Evolutionary conservation across 2,113 vertebrate genomes (phyloP), one percentile per base, ranked within the genome.

Genomic region (Lycaon pictus): DNA sequence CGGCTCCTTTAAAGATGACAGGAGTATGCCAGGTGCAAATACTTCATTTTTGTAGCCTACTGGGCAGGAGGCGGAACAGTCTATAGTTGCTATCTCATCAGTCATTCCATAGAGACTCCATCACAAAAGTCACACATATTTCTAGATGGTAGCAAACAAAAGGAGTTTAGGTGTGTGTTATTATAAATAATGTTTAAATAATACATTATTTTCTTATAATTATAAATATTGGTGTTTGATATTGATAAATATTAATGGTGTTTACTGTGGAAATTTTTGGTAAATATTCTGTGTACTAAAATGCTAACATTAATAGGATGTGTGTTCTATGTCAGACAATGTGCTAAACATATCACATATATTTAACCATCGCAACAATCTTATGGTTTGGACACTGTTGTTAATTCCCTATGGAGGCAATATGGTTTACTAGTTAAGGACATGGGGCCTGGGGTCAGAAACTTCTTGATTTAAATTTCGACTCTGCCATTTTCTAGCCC

Each of bases 241-340:
- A 89, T 96, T 93, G 96, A 97, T 93, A 97, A 94, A 88, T 97
- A 95, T 93, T 97, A 95, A 96, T 96, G 97, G 81, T 98, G 96
- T 98, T 97, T 97, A 94, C 96, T 98, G 98, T 97, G 98, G 97
- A 97, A 97, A 96, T 53, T 69, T 77, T 93, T 96, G 96, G 95
- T 96, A 96, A 97, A 96, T 90, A 96, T 95, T 97, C 96, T 97
- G 85, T 98, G 88, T 97, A 97, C 95, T 96, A 93, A 95, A 97
- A 94, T 97, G 82, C 65, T 96, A 96, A 96, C 95, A 84, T 85
- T 93, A 95, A 97, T 97, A 97, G 96, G 96, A 92, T 88, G 88
- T 97, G 95, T 96, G 96, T 92, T 95, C 63, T 96, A 76, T 95
- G 93, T 97, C 96, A 96, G 95, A 95, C 93, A 94, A 76, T 97